These are phyloP conservation scores for Sepiola atlantica DNA, from an alignment of 2,888 invertebrate species.

Conservation along the genomic window DNA sequence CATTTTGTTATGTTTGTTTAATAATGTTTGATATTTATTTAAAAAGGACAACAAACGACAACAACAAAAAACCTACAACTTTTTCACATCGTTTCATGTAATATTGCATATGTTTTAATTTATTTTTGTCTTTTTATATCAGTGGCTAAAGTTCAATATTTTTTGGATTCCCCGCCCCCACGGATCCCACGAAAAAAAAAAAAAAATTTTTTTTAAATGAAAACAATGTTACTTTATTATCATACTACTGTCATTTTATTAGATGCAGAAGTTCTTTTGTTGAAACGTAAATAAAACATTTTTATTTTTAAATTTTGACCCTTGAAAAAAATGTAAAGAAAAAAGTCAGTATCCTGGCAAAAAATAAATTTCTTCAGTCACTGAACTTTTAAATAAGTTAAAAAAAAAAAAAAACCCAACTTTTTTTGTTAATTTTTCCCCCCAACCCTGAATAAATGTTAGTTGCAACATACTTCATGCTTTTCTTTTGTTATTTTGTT, in stretches of 20 bases:
- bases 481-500: not conserved
- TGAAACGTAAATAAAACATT: not conserved
- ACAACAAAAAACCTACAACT: not conserved
- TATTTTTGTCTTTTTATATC: not conserved
- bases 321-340: not conserved
- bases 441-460: not conserved
- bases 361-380: not conserved
- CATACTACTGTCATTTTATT: not conserved
- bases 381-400: not conserved
- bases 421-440: not conserved
- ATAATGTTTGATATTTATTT: not conserved
- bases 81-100: conserved; percentile 18
- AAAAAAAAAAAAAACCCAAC: not conserved
- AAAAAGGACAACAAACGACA: not conserved
- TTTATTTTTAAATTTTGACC: not conserved
- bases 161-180: not conserved
- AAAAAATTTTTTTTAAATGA: not conserved
- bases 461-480: not conserved
- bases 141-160: not conserved
- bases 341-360: not conserved
- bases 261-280: not conserved
- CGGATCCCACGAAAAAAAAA: not conserved
- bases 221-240: not conserved
- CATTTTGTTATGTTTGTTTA: conserved; percentile 10
- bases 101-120: not conserved